Base-by-base conservation (phyloP, 2,797 vertebrate species). In the Smutsia gigantea region DNA sequence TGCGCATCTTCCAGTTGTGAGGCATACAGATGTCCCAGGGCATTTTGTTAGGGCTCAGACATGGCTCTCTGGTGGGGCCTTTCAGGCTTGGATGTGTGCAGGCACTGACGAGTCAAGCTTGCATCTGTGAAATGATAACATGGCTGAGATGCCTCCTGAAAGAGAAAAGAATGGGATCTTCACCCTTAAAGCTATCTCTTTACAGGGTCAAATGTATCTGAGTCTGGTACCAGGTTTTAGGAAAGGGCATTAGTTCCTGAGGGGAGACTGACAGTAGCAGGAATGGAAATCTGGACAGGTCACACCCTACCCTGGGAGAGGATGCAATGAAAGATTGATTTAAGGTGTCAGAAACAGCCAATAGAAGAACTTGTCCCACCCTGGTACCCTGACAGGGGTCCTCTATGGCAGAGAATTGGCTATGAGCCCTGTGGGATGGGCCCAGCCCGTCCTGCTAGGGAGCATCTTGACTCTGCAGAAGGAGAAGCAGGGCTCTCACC, bases 121-220 rank as follows among this genome's bases (percentile, higher is more conserved):
- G 64, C 34, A 68, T 53, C 10, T 31, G 4, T 25, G 79, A 92
- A 61, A 77, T 74, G 39, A 75, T n/a, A 66, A 71, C 18, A 19
- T 23, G 18, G 27, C 69, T 0, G 2, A 37, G 5, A 25, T 18
- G 12, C 2, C 37, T 29, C 39, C 23, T 55, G 51, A 72, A 87
- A 78, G 66, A 69, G 39, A 66, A 90, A 66, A 8, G 57, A 90
- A 53, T 85, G 51, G 5, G 29, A 25, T 87, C 59, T 18, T 87
- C 72, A 75, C 11, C 4, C 17, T 63, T 55, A 55, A 25, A 27
- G 18, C 19, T 51, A 14, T 46, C 46, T 84, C 75, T 86, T 69
- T 66, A 49, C 46, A 79, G 51, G 25, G 46, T 55, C 34, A 59
- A 74, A 37, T 77, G 42, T 57, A 34, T 72, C 59, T 69, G 18